Evolutionary conservation across 2,797 vertebrate genomes (phyloP).

Genomic region (Nyctibius grandis): DNA sequence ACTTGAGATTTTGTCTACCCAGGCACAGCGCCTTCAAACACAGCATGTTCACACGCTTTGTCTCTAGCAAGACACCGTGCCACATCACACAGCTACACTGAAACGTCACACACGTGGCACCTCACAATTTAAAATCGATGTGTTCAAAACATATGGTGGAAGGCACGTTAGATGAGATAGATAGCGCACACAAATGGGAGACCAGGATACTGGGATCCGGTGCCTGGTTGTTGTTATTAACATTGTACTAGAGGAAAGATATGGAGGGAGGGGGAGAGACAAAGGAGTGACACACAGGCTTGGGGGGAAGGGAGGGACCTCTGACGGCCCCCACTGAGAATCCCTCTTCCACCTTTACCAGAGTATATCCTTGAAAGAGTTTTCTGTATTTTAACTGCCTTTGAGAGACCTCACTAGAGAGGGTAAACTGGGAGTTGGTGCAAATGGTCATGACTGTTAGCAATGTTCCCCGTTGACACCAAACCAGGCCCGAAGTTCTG

Average conservation of each 20-base stretch:
- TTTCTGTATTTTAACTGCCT: background rate
- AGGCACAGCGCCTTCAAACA: background rate
- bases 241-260: background rate
- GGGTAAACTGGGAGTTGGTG: background rate
- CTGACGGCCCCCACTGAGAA: background rate
- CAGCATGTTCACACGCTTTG: background rate
- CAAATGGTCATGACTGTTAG: background rate
- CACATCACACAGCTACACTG: background rate
- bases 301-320: background rate
- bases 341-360: background rate
- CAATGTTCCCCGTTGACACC: background rate
- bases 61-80: background rate
- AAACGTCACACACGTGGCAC: accelerated
- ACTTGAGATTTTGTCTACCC: slow-evolving; percentile 34
- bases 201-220: background rate
- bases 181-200: accelerated
- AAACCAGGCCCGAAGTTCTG: background rate
- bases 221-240: background rate
- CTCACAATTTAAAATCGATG: background rate
- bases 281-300: accelerated
- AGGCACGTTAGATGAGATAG: background rate
- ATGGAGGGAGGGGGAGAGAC: background rate
- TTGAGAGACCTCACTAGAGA: background rate
- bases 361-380: background rate
- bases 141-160: background rate